Conservation (phyloP, 2,888 invertebrate species). For the Eristalinus aeneus region DNA sequence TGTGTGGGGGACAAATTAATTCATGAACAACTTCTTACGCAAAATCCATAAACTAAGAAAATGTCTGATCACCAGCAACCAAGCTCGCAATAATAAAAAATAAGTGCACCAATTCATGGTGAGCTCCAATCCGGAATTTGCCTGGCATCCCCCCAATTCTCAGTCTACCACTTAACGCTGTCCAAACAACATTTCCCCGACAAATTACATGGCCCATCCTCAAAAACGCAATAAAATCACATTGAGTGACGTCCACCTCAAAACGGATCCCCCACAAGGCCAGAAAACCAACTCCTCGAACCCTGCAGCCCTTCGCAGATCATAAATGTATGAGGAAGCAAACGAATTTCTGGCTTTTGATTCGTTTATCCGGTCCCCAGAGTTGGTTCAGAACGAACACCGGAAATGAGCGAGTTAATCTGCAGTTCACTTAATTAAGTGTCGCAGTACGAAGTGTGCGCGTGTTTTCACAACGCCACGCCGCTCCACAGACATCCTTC, state of each 20-base stretch:
- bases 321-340: background rate
- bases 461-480: background rate
- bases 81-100: too few species aligned
- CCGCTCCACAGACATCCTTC: background rate
- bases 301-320: background rate
- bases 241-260: background rate
- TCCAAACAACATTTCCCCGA: background rate
- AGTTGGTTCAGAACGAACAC: background rate
- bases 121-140: too few species aligned
- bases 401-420: background rate
- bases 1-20: too few species aligned
- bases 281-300: background rate
- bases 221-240: background rate
- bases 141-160: too few species aligned
- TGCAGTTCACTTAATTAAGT: constrained; percentile 7
- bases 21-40: too few species aligned
- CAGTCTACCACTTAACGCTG: too few species aligned
- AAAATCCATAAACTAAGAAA: too few species aligned
- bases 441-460: background rate
- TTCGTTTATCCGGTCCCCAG: background rate
- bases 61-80: too few species aligned
- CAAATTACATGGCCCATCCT: background rate
- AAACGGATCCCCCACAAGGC: background rate
- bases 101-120: too few species aligned
- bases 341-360: background rate